Evolutionary conservation across 2,888 invertebrate genomes (phyloP).

Genomic region (Acleris holmiana): DNA sequence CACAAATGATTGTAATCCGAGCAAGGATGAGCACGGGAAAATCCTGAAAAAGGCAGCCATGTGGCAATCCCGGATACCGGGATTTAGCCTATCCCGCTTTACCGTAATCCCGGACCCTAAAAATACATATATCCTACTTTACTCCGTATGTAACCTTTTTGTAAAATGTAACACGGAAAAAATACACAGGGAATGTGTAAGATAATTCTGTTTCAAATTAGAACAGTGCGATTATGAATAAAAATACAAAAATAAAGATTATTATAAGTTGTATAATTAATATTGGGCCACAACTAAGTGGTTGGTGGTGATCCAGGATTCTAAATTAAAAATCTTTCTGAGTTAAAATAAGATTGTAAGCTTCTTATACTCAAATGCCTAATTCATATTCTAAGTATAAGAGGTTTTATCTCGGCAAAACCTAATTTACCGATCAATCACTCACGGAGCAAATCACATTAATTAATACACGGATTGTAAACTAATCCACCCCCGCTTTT

Average conservation of each 20-base stretch:
- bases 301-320: too few relatives aligned
- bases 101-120: constrained; percentile 62
- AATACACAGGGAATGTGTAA: constrained; percentile 20
- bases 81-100: constrained; percentile 65
- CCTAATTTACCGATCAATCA: constrained; percentile 5
- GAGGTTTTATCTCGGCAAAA: neutral
- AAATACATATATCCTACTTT: constrained; percentile 43
- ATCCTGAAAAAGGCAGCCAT: constrained; percentile 66
- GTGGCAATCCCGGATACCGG: constrained; percentile 63
- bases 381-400: neutral
- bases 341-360: neutral
- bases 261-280: too few relatives aligned
- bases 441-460: constrained; percentile 20
- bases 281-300: too few relatives aligned
- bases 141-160: constrained; percentile 38
- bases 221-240: neutral
- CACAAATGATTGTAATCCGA: constrained; percentile 30
- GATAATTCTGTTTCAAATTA: constrained; percentile 1
- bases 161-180: constrained; percentile 22
- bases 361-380: neutral
- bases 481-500: constrained; percentile 30
- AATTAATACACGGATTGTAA: constrained; percentile 33
- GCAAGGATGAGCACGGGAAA: constrained; percentile 57
- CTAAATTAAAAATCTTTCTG: too few relatives aligned
- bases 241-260: too few relatives aligned